phyloP scores from a whole-genome alignment of 2,888 invertebrate genomes.

The Prosapia bicincta region DNA sequence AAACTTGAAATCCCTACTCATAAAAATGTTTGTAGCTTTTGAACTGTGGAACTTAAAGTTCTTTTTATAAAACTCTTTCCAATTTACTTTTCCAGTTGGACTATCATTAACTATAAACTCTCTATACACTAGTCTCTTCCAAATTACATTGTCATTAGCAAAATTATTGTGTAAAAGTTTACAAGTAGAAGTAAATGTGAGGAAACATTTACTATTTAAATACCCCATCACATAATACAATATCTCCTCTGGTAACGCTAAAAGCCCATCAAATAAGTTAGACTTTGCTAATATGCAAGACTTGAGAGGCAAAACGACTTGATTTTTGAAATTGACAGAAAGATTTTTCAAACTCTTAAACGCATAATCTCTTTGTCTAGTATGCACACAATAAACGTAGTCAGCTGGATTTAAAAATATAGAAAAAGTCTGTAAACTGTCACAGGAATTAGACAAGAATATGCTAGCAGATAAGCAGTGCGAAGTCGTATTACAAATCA shows the following conservation, averaged over 20 bases:
- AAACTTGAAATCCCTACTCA: too few species aligned
- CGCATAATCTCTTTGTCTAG: background rate
- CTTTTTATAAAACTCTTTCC: too few species aligned
- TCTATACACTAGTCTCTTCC: background rate
- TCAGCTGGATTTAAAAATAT: background rate
- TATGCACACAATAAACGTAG: background rate
- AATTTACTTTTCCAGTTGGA: too few species aligned
- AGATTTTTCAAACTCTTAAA: background rate
- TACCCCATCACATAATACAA: background rate
- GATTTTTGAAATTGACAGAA: background rate
- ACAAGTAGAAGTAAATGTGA: background rate
- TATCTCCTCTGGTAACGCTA: background rate
- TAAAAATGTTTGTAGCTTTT: too few species aligned
- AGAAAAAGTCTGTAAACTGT: background rate
- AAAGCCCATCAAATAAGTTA: background rate
- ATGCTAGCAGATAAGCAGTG: background rate
- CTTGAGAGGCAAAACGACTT: background rate
- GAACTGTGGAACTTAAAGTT: too few species aligned
- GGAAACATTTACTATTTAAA: background rate
- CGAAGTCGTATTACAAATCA: background rate
- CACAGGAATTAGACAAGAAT: background rate
- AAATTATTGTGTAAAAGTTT: background rate
- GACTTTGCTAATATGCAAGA: background rate
- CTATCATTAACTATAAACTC: too few species aligned
- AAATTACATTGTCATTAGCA: background rate